Conservation (phyloP, 2,113 vertebrate species). For the Speoplatyrhinus poulsoni region DNA sequence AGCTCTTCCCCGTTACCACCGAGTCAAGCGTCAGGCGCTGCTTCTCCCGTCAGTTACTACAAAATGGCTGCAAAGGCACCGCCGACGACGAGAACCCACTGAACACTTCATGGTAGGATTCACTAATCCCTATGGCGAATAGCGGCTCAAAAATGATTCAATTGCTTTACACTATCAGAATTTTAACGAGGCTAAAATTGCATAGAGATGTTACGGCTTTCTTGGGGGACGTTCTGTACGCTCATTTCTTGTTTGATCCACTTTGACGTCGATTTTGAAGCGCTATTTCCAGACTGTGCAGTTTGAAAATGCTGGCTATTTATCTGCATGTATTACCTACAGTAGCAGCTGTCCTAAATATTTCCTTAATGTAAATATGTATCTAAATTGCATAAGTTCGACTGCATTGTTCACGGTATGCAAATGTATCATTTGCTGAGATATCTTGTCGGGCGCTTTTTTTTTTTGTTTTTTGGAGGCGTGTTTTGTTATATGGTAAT, state of each 20-base stretch:
- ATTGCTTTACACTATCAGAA: not conserved
- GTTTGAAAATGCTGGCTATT: not conserved
- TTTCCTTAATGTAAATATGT: too few relatives aligned
- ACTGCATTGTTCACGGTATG: too few relatives aligned
- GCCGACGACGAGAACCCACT: constrained; percentile 73
- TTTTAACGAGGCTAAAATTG: constrained; percentile 10
- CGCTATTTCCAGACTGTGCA: not conserved
- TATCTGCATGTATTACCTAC: not conserved
- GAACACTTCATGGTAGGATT: constrained; percentile 71
- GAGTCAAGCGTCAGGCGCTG: constrained; percentile 72
- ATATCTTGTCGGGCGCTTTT: too few relatives aligned
- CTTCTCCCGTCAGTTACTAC: constrained; percentile 88
- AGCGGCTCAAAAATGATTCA: not conserved
- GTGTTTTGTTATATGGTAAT: too few relatives aligned
- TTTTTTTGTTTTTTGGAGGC: too few relatives aligned
- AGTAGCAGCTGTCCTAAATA: too few relatives aligned
- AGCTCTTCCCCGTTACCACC: constrained; percentile 83
- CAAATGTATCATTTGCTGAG: too few relatives aligned
- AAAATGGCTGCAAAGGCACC: constrained; percentile 91
- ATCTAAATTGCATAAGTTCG: too few relatives aligned
- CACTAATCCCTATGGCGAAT: constrained; percentile 1
- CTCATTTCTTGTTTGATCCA: constrained; percentile 42
- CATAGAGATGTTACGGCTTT: not conserved
- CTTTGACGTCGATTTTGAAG: constrained; percentile 53
- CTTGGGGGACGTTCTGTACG: not conserved